These are phyloP conservation scores for Lagria hirta DNA, from an alignment of 2,888 invertebrate genomes.

Conservation along the genomic window DNA sequence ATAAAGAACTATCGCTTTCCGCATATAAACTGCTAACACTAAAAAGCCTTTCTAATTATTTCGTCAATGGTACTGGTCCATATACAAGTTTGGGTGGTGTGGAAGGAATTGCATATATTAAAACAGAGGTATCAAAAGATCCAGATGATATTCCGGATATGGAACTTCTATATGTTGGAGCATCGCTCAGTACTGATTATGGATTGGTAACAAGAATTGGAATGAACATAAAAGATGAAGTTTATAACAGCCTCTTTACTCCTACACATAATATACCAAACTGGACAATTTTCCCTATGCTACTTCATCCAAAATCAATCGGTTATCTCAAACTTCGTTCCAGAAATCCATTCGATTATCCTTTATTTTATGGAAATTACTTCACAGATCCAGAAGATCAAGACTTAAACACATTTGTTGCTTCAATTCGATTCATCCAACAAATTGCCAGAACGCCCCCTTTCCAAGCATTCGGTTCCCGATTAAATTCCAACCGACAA, in stretches of 20 bases:
- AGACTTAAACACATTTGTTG: conserved; percentile 47
- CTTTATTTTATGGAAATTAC: conserved; percentile 60
- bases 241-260: conserved; percentile 47
- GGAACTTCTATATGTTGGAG: conserved; percentile 53
- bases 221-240: conserved; percentile 50
- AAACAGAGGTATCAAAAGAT: conserved; percentile 44
- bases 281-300: conserved; percentile 59
- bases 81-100: conserved; percentile 57
- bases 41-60: conserved; percentile 50
- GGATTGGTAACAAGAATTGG: conserved; percentile 46
- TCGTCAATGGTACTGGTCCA: conserved; percentile 56
- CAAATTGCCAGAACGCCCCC: conserved; percentile 60
- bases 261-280: conserved; percentile 57
- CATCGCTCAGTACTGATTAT: conserved; percentile 61
- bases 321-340: conserved; percentile 69
- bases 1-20: conserved; percentile 44
- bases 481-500: conserved; percentile 9
- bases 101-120: conserved; percentile 44
- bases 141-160: conserved; percentile 44
- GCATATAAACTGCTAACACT: conserved; percentile 16
- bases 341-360: conserved; percentile 69
- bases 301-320: conserved; percentile 69
- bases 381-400: conserved; percentile 55
- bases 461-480: conserved; percentile 59
- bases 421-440: conserved; percentile 61